A percentile compares a stretch with the other conserved stretches of the same genome.
Evolutionary conservation across 2,797 vertebrate species (phyloP).

Genomic region (Phoebastria nigripes): DNA sequence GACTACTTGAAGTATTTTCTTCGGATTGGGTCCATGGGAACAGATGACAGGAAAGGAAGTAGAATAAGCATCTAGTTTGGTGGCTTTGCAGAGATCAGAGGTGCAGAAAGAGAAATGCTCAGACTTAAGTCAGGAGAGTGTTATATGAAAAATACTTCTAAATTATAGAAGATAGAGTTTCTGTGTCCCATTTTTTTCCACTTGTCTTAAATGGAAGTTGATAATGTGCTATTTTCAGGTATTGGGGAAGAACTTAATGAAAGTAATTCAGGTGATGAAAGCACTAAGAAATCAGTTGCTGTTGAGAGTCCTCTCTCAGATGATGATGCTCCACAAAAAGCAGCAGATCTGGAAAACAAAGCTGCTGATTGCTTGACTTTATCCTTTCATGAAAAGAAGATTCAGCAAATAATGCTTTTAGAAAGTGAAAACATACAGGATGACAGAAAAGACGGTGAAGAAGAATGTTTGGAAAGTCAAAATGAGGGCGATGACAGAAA

Average conservation of each 20-base stretch:
- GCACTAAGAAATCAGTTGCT: conserved; percentile 44
- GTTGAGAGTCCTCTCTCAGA: background rate
- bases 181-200: background rate
- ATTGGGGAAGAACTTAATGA: conserved; percentile 48
- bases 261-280: conserved; percentile 47
- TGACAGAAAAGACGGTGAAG: background rate
- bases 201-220: background rate
- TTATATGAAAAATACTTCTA: background rate
- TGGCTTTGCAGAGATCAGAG: background rate
- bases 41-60: background rate
- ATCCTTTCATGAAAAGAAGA: conserved; percentile 77
- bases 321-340: background rate
- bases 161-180: background rate
- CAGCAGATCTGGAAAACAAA: conserved; percentile 48
- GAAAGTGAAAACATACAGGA: conserved; percentile 70
- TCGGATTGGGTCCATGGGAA: background rate
- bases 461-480: conserved; percentile 71
- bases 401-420: conserved; percentile 77
- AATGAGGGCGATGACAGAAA: conserved; percentile 15
- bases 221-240: conserved; percentile 42
- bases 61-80: background rate
- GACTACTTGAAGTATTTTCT: background rate
- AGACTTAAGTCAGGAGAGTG: background rate
- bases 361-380: conserved; percentile 73
- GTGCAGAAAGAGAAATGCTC: background rate